Conservation (phyloP, 2,113 vertebrate species). For the Rhineura floridana region DNA sequence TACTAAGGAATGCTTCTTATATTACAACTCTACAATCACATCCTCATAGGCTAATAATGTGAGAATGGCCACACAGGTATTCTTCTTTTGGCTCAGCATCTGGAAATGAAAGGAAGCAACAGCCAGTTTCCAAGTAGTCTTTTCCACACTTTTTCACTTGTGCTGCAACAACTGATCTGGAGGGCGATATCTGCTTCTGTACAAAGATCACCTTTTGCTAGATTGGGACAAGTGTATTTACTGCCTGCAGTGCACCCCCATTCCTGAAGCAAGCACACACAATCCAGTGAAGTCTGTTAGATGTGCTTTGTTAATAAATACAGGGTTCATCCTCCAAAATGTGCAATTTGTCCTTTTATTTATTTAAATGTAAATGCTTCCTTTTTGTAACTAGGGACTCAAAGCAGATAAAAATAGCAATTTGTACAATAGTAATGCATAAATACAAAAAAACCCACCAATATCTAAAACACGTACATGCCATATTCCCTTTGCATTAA, state of each 20-base stretch:
- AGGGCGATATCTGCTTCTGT: neutral
- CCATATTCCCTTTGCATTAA: too few species aligned
- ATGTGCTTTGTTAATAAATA: neutral
- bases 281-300: neutral
- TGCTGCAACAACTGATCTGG: neutral
- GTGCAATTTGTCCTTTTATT: neutral
- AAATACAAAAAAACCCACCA: too few species aligned
- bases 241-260: neutral
- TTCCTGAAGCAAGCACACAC: neutral
- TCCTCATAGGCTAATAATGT: neutral
- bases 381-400: neutral
- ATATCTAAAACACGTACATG: too few species aligned
- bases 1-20: conserved; percentile 41
- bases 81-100: neutral
- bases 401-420: too few species aligned
- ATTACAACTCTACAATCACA: neutral
- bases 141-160: neutral
- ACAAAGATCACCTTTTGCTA: neutral
- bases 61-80: neutral
- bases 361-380: too few species aligned
- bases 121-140: neutral
- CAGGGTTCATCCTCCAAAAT: neutral
- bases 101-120: neutral
- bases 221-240: neutral
- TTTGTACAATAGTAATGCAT: too few species aligned